phyloP scores from a whole-genome alignment of 1,140 invertebrate species.

The Drosophila melanica region DNA sequence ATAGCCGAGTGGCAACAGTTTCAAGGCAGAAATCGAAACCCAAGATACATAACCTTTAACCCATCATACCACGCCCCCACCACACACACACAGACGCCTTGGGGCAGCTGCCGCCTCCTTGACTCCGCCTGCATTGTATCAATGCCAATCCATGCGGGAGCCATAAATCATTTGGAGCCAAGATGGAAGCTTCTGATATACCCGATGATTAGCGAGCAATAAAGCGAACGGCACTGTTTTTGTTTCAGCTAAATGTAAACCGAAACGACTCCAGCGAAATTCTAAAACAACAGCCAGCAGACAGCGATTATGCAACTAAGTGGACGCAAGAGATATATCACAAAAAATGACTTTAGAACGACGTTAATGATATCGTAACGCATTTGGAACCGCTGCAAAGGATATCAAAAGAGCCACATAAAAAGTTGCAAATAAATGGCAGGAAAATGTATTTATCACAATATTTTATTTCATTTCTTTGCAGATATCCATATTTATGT shows the following conservation, averaged over 20 bases:
- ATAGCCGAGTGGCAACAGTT: constrained; percentile 42
- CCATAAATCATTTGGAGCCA: constrained; percentile 54
- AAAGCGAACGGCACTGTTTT: constrained; percentile 39
- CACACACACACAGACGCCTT: not conserved
- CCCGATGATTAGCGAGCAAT: constrained; percentile 51
- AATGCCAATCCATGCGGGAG: constrained; percentile 49
- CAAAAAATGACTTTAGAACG: constrained; percentile 28
- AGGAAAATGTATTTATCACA: not conserved
- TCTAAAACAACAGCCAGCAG: not conserved
- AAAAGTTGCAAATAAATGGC: constrained; percentile 3
- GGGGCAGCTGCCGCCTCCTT: not conserved
- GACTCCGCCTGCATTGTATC: constrained; percentile 39
- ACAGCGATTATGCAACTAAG: constrained; percentile 39
- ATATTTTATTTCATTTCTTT: not conserved
- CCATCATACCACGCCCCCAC: not conserved
- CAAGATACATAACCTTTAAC: constrained; percentile 22
- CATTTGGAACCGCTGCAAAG: constrained; percentile 6
- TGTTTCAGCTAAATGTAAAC: constrained; percentile 3
- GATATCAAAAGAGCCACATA: not conserved
- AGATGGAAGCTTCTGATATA: constrained; percentile 49
- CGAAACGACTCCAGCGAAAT: not conserved
- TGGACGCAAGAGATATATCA: constrained; percentile 35
- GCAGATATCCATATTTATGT: not conserved
- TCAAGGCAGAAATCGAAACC: constrained; percentile 12
- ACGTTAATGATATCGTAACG: constrained; percentile 31